phyloP scores from a whole-genome alignment of 2,888 invertebrate species.

The Neoscelio sp. region DNA sequence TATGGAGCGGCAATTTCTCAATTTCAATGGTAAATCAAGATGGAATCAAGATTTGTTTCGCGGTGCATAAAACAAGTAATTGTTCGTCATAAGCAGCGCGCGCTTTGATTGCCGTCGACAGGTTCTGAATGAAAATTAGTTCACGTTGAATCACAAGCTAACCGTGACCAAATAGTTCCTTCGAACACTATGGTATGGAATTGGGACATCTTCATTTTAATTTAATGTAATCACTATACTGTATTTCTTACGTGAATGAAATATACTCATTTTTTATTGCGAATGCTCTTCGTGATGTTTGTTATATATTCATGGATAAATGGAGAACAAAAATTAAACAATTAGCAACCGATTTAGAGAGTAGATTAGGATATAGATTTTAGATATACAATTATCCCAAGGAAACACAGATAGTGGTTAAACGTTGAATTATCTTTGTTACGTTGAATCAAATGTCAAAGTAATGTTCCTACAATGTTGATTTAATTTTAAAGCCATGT shows the following conservation, averaged over 20 bases:
- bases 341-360: no score
- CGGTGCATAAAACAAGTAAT: slow-evolving; percentile 72
- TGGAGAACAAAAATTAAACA: no score
- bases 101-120: slow-evolving; percentile 63
- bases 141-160: slow-evolving; percentile 50
- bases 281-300: no score
- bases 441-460: background rate
- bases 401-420: no score
- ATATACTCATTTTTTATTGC: no score
- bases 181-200: slow-evolving; percentile 31
- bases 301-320: no score
- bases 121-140: slow-evolving; percentile 55
- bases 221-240: slow-evolving; percentile 23
- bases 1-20: slow-evolving; percentile 61
- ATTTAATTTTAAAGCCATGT: no score
- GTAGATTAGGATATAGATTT: no score
- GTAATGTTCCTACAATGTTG: no score
- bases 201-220: slow-evolving; percentile 46
- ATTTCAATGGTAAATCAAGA: slow-evolving; percentile 69
- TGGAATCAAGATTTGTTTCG: slow-evolving; percentile 67
- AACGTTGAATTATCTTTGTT: no score
- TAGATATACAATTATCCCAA: no score
- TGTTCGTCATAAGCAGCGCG: slow-evolving; percentile 60
- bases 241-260: slow-evolving; percentile 3
- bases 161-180: slow-evolving; percentile 47